Evolutionary conservation across 2,888 invertebrate genomes (phyloP).

Genomic region (Anodontia alba): DNA sequence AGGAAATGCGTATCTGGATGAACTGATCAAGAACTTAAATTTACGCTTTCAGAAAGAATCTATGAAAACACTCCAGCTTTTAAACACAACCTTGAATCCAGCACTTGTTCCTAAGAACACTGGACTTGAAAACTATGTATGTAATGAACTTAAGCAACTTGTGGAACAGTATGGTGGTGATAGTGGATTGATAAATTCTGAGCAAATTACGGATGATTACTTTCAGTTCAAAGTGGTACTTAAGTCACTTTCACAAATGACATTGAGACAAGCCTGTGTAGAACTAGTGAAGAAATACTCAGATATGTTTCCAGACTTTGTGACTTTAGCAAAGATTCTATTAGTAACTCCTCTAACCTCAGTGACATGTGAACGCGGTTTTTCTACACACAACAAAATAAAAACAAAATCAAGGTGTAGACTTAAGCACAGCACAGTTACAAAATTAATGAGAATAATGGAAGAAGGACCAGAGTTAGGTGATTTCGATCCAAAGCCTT

Average conservation of each 20-base stretch:
- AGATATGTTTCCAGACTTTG: constrained; percentile 5
- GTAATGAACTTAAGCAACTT: constrained; percentile 3
- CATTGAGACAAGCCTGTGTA: not conserved
- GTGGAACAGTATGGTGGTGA: constrained; percentile 17
- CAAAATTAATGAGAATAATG: constrained; percentile 25
- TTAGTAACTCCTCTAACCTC: constrained; percentile 16
- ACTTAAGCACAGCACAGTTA: constrained; percentile 19
- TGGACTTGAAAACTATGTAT: constrained; percentile 1
- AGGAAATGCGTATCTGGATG: constrained; percentile 18
- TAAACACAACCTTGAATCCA: constrained; percentile 7
- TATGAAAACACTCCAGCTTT: constrained; percentile 20
- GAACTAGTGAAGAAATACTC: not conserved
- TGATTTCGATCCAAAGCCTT: constrained; percentile 13
- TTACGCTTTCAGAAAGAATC: constrained; percentile 15
- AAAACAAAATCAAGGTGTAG: constrained; percentile 18
- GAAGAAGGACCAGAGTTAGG: constrained; percentile 19
- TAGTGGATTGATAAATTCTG: constrained; percentile 9
- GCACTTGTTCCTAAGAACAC: constrained; percentile 9
- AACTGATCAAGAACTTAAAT: constrained; percentile 13
- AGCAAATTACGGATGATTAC: not conserved
- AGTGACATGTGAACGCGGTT: constrained; percentile 26
- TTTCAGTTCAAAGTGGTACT: not conserved
- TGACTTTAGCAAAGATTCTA: not conserved
- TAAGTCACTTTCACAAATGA: not conserved
- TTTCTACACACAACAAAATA: constrained; percentile 18